These are phyloP conservation scores for Drymonia ruficornis DNA, from an alignment of 2,888 invertebrate genomes.

Conservation along the genomic window DNA sequence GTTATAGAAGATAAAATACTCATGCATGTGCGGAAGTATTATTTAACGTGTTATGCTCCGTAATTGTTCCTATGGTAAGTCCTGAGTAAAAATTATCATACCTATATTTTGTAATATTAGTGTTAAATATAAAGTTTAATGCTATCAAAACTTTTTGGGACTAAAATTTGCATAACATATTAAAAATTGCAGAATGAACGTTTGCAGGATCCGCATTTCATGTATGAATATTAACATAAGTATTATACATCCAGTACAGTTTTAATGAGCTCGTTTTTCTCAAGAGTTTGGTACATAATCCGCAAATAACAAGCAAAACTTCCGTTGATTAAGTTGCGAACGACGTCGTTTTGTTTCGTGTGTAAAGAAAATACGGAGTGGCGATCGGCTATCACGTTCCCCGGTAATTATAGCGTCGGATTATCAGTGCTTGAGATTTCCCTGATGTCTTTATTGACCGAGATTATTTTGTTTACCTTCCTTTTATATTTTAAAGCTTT, in stretches of 20 bases:
- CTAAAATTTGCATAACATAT: constrained; percentile 28
- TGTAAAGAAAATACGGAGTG: constrained; percentile 49
- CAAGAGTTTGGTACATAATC: constrained; percentile 19
- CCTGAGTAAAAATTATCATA: no score
- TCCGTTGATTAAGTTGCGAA: constrained; percentile 55
- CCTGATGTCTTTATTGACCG: constrained; percentile 68
- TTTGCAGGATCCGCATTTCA: not conserved
- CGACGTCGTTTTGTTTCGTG: constrained; percentile 45
- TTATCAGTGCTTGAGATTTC: constrained; percentile 67
- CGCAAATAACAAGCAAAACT: constrained; percentile 44
- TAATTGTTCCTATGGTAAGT: no score
- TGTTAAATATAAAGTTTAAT: no score
- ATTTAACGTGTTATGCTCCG: no score
- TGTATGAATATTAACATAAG: not conserved
- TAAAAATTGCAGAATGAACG: no score
- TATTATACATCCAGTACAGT: no score
- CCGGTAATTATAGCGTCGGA: constrained; percentile 65
- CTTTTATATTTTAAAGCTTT: constrained; percentile 16
- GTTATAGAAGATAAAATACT: no score
- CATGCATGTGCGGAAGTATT: no score
- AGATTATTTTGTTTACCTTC: constrained; percentile 52
- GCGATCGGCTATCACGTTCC: constrained; percentile 58
- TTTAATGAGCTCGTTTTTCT: constrained; percentile 58
- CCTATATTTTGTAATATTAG: no score
- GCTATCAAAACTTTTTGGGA: no score